Evolutionary conservation across 2,888 invertebrate species (phyloP).

Genomic region (Dynastes hyllus): DNA sequence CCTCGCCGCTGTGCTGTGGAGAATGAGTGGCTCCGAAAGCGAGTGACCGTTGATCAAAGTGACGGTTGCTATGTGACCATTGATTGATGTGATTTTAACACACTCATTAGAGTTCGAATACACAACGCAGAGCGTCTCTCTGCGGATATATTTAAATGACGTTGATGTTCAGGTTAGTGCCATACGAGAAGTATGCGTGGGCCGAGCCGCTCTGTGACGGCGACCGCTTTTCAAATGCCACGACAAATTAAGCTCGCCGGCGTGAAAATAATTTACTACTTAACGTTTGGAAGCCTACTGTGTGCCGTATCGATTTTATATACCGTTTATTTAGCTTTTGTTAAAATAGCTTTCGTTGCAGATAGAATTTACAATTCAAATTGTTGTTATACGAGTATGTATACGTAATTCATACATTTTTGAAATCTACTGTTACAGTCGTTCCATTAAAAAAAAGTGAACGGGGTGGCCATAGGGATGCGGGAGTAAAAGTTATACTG

Average conservation of each 20-base stretch:
- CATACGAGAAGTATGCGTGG: slow-evolving; percentile 56
- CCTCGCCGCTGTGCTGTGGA: slow-evolving; percentile 24
- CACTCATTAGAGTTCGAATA: slow-evolving; percentile 66
- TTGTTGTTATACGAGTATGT: no score
- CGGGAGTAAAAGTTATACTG: no score
- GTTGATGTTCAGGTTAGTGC: slow-evolving; percentile 61
- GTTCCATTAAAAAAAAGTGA: no score
- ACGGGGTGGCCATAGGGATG: no score
- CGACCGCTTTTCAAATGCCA: slow-evolving; percentile 54
- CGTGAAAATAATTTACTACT: slow-evolving; percentile 13
- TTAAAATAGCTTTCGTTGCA: not conserved
- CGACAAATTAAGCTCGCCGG: slow-evolving; percentile 41
- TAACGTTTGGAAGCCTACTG: not conserved
- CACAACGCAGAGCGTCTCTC: slow-evolving; percentile 45
- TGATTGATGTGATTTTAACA: slow-evolving; percentile 70
- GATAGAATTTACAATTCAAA: no score
- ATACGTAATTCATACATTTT: no score
- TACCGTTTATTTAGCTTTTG: not conserved
- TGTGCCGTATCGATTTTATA: slow-evolving; percentile 5
- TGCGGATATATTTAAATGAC: slow-evolving; percentile 61
- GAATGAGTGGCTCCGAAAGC: slow-evolving; percentile 48
- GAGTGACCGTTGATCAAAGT: slow-evolving; percentile 64
- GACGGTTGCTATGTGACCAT: slow-evolving; percentile 69
- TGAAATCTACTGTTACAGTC: no score
- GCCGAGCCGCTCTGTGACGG: not conserved